phyloP scores from a whole-genome alignment of 2,113 vertebrate genomes.

The Megaptera novaeangliae region DNA sequence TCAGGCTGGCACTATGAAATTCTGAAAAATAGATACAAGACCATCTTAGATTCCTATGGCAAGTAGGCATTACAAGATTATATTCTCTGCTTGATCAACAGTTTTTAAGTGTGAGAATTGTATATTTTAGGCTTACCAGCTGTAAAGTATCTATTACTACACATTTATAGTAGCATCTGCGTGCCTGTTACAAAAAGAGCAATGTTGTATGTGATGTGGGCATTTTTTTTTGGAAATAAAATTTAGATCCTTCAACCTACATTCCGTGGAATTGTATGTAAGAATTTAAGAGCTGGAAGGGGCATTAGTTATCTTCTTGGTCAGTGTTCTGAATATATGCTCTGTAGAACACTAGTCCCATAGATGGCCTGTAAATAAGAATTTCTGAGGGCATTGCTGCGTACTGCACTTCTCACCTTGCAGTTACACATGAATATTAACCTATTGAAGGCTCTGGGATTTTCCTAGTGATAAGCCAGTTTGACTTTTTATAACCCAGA shows the following conservation, averaged over 20 bases:
- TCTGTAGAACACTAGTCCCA: background rate
- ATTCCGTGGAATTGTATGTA: background rate
- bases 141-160: background rate
- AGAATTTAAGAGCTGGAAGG: background rate
- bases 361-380: background rate
- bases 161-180: background rate
- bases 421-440: background rate
- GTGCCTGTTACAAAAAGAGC: background rate
- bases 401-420: background rate
- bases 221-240: background rate
- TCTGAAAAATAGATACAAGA: conserved; percentile 1
- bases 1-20: background rate
- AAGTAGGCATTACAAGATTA: background rate
- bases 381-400: background rate
- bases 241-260: background rate
- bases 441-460: background rate
- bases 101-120: background rate
- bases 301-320: background rate
- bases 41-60: background rate
- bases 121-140: background rate
- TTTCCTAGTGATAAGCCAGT: background rate
- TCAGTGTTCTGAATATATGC: background rate
- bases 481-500: background rate
- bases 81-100: background rate
- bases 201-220: background rate